A percentile compares a stretch with the other conserved stretches of the same genome.
phyloP scores from a whole-genome alignment of 1,140 invertebrate species.

The Drosophila oshimai region DNA sequence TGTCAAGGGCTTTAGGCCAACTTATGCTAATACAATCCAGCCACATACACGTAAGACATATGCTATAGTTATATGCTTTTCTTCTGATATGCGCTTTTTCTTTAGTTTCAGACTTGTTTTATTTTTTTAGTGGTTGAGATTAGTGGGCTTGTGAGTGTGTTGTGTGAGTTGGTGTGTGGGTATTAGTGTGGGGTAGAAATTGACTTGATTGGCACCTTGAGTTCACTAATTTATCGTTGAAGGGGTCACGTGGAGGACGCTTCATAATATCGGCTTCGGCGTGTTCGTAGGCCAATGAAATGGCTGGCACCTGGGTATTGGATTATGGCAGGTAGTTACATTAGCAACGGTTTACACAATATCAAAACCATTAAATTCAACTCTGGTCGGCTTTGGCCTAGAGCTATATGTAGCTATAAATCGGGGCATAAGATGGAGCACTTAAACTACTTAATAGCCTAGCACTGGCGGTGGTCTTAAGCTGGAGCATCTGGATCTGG shows the following conservation, averaged over 20 bases:
- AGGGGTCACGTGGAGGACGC: constrained; percentile 98
- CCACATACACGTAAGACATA: constrained; percentile 76
- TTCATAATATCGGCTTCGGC: constrained; percentile 99
- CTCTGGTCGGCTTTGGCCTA: constrained; percentile 12
- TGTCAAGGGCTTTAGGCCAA: constrained; percentile 42
- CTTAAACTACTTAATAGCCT: constrained; percentile 44
- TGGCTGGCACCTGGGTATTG: constrained; percentile 95
- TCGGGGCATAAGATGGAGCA: constrained; percentile 15
- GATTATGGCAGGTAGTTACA: constrained; percentile 72
- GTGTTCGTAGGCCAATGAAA: constrained; percentile 99
- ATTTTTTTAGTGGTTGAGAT: constrained; percentile 49
- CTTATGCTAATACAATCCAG: constrained; percentile 76
- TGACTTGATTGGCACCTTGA: constrained; percentile 91
- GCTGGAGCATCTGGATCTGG: not conserved
- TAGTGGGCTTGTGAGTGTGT: constrained; percentile 36
- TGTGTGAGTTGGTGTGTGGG: constrained; percentile 17
- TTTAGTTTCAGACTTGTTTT: constrained; percentile 33
- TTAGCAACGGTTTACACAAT: constrained; percentile 67
- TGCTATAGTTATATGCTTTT: constrained; percentile 61
- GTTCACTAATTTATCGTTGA: constrained; percentile 98
- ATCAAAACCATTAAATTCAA: constrained; percentile 5
- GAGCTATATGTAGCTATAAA: constrained; percentile 1
- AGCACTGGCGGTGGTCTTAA: constrained; percentile 13
- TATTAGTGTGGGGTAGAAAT: constrained; percentile 60
- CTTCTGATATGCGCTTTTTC: constrained; percentile 40